Evolutionary conservation across 2,113 vertebrate genomes (phyloP).

Genomic region (Thomomys bottae): DNA sequence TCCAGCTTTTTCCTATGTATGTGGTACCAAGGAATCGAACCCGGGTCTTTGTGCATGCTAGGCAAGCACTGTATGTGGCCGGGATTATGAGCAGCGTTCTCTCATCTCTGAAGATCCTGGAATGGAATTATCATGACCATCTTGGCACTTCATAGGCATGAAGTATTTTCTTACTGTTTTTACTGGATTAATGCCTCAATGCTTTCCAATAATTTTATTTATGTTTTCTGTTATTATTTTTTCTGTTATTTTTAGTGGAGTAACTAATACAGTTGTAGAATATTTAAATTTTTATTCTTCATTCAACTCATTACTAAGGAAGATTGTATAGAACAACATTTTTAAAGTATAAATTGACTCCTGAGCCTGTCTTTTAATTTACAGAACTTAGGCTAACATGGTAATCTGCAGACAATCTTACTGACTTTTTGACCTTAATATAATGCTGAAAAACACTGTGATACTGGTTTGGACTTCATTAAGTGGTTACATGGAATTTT

Average conservation of each 20-base stretch:
- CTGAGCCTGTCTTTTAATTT: background rate
- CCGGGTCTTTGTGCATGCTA: too few relatives aligned
- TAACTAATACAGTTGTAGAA: background rate
- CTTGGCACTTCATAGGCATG: too few relatives aligned
- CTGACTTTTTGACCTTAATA: background rate
- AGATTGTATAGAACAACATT: background rate
- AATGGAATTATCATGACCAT: too few relatives aligned
- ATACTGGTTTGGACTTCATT: slow-evolving; percentile 29
- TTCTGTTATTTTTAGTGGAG: background rate
- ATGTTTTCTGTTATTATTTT: background rate
- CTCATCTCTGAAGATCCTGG: too few relatives aligned
- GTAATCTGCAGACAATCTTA: background rate
- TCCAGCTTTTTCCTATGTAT: too few relatives aligned
- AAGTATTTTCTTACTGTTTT: too few relatives aligned
- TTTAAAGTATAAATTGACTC: background rate
- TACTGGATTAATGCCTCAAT: background rate
- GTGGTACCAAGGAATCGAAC: too few relatives aligned
- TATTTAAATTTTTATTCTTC: background rate
- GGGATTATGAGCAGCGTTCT: too few relatives aligned
- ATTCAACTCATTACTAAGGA: background rate
- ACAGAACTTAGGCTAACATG: background rate
- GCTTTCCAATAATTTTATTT: background rate
- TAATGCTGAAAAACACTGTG: slow-evolving; percentile 2
- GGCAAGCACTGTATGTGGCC: too few relatives aligned
- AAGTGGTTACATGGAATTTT: background rate